Conservation (phyloP, 2,888 invertebrate genomes). For the Leistus spinibarbis region DNA sequence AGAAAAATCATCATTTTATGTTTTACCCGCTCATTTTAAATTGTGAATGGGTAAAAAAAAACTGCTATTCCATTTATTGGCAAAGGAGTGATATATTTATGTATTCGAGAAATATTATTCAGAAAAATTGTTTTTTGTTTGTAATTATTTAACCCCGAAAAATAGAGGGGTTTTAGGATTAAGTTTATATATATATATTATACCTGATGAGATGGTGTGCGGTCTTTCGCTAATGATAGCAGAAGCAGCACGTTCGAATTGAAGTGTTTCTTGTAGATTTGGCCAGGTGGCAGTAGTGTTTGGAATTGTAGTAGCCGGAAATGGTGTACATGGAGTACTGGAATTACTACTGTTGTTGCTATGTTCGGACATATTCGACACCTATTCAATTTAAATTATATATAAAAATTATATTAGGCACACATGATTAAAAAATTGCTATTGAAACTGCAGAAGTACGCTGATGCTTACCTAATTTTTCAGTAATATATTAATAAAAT, state of each 20-base stretch:
- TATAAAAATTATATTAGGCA: not conserved
- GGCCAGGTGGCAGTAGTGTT: slow-evolving; percentile 77
- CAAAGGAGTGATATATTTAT: too few species aligned
- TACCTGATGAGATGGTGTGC: slow-evolving; percentile 83
- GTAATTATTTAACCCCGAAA: not conserved
- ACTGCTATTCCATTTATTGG: too few species aligned
- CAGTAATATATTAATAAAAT: too few species aligned
- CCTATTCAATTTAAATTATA: slow-evolving; percentile 51
- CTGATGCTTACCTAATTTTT: not conserved
- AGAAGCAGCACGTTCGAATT: slow-evolving; percentile 74
- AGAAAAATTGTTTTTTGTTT: too few species aligned
- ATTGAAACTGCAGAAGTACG: not conserved
- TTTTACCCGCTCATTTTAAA: too few species aligned
- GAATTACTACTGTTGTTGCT: slow-evolving; percentile 60
- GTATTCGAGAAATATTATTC: too few species aligned
- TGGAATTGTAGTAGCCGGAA: slow-evolving; percentile 52
- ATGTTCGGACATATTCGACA: slow-evolving; percentile 64
- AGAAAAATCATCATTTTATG: too few species aligned
- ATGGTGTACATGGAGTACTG: slow-evolving; percentile 60
- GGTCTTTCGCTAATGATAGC: slow-evolving; percentile 83
- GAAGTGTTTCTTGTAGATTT: slow-evolving; percentile 75
- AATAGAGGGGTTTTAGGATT: too few species aligned
- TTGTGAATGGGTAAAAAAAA: too few species aligned
- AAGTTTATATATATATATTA: slow-evolving; percentile 50
- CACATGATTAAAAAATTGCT: not conserved